phyloP scores from a whole-genome alignment of 2,113 vertebrate genomes.

The Phyllostomus hastatus region DNA sequence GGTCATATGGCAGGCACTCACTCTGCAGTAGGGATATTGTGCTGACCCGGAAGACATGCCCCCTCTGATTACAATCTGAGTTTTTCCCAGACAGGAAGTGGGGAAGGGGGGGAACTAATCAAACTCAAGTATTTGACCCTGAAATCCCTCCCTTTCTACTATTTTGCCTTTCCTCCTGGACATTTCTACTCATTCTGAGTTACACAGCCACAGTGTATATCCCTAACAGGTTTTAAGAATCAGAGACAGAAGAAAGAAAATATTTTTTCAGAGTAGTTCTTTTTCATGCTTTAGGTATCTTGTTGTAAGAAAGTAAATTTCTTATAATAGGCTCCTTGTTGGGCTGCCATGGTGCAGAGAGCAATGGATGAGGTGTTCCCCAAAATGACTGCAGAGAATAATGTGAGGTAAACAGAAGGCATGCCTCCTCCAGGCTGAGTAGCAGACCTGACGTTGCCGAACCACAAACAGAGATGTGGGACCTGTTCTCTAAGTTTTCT shows the following conservation, averaged over 20 bases:
- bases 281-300: background rate
- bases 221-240: background rate
- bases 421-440: background rate
- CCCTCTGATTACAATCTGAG: background rate
- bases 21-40: background rate
- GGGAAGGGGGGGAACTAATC: background rate
- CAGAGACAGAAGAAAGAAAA: background rate
- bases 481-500: background rate
- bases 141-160: background rate
- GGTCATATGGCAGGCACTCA: background rate
- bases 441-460: background rate
- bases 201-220: background rate
- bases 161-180: background rate
- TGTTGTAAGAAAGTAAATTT: background rate
- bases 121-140: background rate
- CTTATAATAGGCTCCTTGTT: background rate
- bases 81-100: background rate
- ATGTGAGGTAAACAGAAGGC: background rate
- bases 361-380: background rate
- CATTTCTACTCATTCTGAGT: background rate
- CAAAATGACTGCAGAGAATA: background rate
- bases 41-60: background rate
- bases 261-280: background rate
- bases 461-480: background rate
- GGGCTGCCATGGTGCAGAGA: background rate